phyloP scores from a whole-genome alignment of 2,797 vertebrate species.

The Morelia viridis region DNA sequence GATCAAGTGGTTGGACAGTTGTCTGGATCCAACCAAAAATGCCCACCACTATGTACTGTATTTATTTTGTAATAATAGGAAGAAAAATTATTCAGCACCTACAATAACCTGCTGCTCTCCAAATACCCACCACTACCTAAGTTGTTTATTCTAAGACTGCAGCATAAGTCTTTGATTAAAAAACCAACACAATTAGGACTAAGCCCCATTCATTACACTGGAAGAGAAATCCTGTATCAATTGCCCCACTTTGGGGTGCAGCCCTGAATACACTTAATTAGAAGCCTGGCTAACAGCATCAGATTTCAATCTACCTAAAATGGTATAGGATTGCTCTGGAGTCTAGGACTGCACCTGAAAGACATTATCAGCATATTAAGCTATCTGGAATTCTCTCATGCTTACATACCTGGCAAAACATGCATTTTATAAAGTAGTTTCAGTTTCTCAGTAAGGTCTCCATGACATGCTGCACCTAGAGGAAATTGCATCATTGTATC shows the following conservation, averaged over 20 bases:
- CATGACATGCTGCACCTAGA: constrained; percentile 89
- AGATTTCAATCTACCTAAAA: background rate
- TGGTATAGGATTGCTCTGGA: background rate
- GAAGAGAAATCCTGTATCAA: background rate
- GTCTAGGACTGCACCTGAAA: background rate
- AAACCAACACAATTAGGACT: background rate
- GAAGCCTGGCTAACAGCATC: too few relatives aligned
- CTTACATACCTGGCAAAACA: constrained; percentile 87
- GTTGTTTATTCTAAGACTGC: background rate
- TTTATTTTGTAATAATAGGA: background rate
- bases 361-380: background rate
- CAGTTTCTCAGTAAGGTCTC: constrained; percentile 93
- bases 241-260: background rate
- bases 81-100: background rate
- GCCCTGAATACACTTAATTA: background rate
- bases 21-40: background rate
- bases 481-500: background rate
- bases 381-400: background rate
- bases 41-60: background rate
- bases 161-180: background rate
- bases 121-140: background rate
- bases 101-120: background rate
- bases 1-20: background rate
- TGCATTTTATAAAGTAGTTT: constrained; percentile 96
- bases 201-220: background rate